phyloP scores from a whole-genome alignment of 1,140 invertebrate species.

The Leptinotarsa defecta region DNA sequence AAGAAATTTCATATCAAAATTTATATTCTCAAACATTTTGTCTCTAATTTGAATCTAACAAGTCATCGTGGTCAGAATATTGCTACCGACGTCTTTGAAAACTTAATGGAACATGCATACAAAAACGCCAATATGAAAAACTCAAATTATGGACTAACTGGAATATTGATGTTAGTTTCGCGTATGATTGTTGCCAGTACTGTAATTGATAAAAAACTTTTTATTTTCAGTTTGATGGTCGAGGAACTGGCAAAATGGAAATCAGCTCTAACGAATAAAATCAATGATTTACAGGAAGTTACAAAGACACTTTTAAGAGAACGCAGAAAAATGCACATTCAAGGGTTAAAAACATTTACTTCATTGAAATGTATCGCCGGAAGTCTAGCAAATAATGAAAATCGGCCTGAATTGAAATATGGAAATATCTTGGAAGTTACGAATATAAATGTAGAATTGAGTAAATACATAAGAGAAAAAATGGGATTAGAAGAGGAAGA shows the following conservation, averaged over 20 bases:
- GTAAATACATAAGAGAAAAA: constrained; percentile 51
- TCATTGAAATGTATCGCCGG: constrained; percentile 56
- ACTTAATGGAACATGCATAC: too few species aligned
- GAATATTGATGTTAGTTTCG: too few species aligned
- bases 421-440: constrained; percentile 58
- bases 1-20: too few species aligned
- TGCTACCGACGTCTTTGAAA: too few species aligned
- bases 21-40: too few species aligned
- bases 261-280: constrained; percentile 74
- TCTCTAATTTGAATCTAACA: too few species aligned
- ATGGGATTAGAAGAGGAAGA: constrained; percentile 24
- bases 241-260: constrained; percentile 88
- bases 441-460: constrained; percentile 50
- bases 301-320: constrained; percentile 77
- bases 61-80: too few species aligned
- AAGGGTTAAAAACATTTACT: constrained; percentile 71
- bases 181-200: too few species aligned
- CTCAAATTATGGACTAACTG: too few species aligned
- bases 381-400: constrained; percentile 48
- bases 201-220: not conserved
- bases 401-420: constrained; percentile 50
- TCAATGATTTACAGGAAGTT: constrained; percentile 74
- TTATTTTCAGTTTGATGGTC: constrained; percentile 76
- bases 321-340: constrained; percentile 70
- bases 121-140: too few species aligned